These are phyloP conservation scores for Zygothrica quintamaculata DNA, from an alignment of 2,888 invertebrate genomes.

Conservation along the genomic window DNA sequence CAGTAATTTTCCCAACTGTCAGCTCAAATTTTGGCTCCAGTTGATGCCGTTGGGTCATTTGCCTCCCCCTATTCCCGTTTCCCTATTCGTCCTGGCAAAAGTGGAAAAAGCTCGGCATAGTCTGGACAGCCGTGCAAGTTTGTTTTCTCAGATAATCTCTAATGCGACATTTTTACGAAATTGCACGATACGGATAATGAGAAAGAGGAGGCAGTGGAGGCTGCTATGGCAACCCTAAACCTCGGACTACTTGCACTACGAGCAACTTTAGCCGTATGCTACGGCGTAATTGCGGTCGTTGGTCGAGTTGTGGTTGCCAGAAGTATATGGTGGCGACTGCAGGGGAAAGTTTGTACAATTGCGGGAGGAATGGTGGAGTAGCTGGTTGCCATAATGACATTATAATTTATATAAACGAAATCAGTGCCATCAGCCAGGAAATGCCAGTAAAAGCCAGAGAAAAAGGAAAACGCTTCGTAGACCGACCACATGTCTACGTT, in stretches of 20 bases:
- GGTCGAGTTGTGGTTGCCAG: slow-evolving; percentile 35
- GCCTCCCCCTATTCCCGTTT: slow-evolving; percentile 39
- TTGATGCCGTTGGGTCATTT: slow-evolving; percentile 74
- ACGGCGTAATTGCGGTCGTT: slow-evolving; percentile 66
- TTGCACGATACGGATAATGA: slow-evolving; percentile 80
- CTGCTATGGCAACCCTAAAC: slow-evolving; percentile 8
- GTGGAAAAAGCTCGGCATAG: slow-evolving; percentile 7
- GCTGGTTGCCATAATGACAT: slow-evolving; percentile 82
- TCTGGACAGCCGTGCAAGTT: slow-evolving; percentile 64
- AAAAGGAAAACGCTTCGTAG: slow-evolving; percentile 14
- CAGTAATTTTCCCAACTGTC: slow-evolving; percentile 78
- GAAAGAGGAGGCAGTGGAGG: slow-evolving; percentile 59
- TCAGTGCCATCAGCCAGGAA: slow-evolving; percentile 59
- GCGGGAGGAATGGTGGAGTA: slow-evolving; percentile 29
- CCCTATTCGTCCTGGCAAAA: not conserved
- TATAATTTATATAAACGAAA: slow-evolving; percentile 83
- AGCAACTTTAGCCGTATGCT: slow-evolving; percentile 54
- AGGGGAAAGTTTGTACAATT: too few species aligned
- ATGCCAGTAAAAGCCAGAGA: slow-evolving; percentile 1
- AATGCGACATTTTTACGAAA: slow-evolving; percentile 82
- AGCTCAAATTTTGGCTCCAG: slow-evolving; percentile 74
- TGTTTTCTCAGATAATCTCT: slow-evolving; percentile 82
- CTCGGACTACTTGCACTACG: not conserved
- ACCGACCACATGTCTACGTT: slow-evolving; percentile 41
- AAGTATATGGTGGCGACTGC: not conserved